Evolutionary conservation across 2,888 invertebrate genomes (phyloP), one percentile per base, ranked within the genome.

Genomic region (Eledona agricola): DNA sequence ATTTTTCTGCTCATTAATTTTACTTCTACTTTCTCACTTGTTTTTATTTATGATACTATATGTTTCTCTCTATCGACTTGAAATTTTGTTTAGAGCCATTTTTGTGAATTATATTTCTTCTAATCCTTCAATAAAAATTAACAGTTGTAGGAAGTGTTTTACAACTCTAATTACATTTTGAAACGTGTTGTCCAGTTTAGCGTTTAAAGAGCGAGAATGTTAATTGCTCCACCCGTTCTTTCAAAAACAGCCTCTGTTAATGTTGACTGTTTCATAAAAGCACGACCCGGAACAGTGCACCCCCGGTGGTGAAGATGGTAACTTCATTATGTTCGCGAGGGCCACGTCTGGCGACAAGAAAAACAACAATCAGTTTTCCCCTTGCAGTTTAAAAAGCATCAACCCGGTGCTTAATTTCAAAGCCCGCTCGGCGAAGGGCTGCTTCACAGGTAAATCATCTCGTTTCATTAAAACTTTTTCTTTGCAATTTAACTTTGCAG

Each of bases 321-420:
- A 99, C 81, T 99, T 90, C 79, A 98, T 99, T 72, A 99, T 99
- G 99, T 99, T 97, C 78, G 96, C 97, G 11, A 87, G 97, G 59
- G 98, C 98, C 19, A 99, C 98, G 43, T 96, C 96, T 66, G 98
- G 99, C 25, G 97, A 98, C 78, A 91, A 96, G 72, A 89, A 88
- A 75, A 98, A 99, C 81, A 99, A 99, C 79, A 96, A 96, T 79
- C 89, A 93, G 72, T 99, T 99, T 79, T 96, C 95, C 0, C 89
- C 90, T 0, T 98, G 98, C 78, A 96, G 96, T 59, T 81, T 95
- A 55, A 88, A 90, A 72, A 90, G 92, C 65, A 96, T 96, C 71
- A 91, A 93, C 76, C 92, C 93, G 0, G 94, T 96, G 31, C 83
- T 96, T 55, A 93, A 93, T 77, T 88, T 90, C 61, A 95, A 96